A percentile compares a stretch with the other conserved stretches of the same genome.
phyloP scores from a whole-genome alignment of 1,140 invertebrate species.

The Panagrolaimus sp. region DNA sequence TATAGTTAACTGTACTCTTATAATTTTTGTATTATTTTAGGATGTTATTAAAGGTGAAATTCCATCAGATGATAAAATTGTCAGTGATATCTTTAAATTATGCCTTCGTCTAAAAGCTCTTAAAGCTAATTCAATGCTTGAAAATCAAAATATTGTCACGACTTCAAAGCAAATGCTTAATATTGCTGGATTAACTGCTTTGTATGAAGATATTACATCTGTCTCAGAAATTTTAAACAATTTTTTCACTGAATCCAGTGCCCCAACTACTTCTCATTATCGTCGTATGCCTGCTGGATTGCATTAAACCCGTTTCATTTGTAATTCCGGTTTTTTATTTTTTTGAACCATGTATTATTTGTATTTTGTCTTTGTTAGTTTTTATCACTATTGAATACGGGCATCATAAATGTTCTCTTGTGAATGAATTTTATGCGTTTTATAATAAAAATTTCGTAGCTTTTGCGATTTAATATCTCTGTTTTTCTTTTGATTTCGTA shows the following conservation, averaged over 20 bases:
- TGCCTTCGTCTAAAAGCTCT: conserved; percentile 3
- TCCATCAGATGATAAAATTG: neutral
- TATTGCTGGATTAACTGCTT: neutral
- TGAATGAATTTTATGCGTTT: conserved; percentile 17
- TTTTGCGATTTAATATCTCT: too few relatives aligned
- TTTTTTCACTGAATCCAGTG: neutral
- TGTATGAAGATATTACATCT: neutral
- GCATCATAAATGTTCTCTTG: too few relatives aligned
- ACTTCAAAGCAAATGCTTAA: neutral
- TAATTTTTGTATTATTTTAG: too few relatives aligned
- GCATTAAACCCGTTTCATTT: neutral
- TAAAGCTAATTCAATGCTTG: neutral
- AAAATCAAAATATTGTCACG: neutral
- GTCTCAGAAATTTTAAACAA: neutral
- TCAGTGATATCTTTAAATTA: conserved; percentile 1
- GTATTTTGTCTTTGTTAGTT: too few relatives aligned
- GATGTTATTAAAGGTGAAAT: conserved; percentile 1
- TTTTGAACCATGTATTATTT: too few relatives aligned
- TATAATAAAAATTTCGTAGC: too few relatives aligned
- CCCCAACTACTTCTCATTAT: neutral
- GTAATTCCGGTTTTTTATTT: conserved; percentile 19
- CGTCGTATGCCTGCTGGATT: too few relatives aligned
- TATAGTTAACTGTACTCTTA: neutral
- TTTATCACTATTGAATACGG: too few relatives aligned
- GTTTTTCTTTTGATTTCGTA: conserved; percentile 18